Evolutionary conservation across 2,113 vertebrate species (phyloP).

Genomic region (Nothobranchius furzeri): DNA sequence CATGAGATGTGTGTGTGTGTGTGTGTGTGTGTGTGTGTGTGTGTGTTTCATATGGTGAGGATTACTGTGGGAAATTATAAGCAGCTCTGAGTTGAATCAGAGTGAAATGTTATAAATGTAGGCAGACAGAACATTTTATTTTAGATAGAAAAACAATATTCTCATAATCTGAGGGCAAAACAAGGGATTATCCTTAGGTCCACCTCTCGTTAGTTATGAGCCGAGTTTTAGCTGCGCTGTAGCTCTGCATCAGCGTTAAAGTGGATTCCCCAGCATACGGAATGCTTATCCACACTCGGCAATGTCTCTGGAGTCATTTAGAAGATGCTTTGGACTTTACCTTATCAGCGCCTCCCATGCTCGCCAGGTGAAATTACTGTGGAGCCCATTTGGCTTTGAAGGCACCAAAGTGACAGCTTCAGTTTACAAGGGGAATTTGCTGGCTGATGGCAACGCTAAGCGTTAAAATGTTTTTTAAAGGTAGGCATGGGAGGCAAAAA

Average conservation of each 20-base stretch:
- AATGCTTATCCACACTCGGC: background rate
- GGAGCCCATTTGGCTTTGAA: background rate
- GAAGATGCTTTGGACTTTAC: background rate
- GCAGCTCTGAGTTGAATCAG: constrained; percentile 45
- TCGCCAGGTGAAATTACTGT: background rate
- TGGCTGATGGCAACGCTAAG: background rate
- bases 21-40: constrained; percentile 8
- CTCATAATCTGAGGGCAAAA: constrained; percentile 12
- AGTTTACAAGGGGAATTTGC: background rate
- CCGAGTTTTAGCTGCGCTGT: background rate
- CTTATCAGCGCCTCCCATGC: constrained; percentile 7
- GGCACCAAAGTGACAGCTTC: background rate
- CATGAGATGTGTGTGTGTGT: constrained; percentile 15
- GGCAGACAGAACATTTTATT: constrained; percentile 17
- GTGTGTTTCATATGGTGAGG: constrained; percentile 58
- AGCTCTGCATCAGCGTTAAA: constrained; percentile 12
- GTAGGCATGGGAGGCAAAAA: no score
- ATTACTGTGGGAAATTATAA: constrained; percentile 51
- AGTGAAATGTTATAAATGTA: constrained; percentile 36
- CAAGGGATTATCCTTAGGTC: background rate
- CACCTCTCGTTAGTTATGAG: background rate
- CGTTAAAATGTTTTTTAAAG: background rate
- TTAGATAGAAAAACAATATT: background rate
- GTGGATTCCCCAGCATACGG: background rate
- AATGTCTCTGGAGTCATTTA: background rate